Evolutionary conservation across 1,140 invertebrate genomes (phyloP), one percentile per base, ranked within the genome.

Genomic region (Tetragnatha versicolor): DNA sequence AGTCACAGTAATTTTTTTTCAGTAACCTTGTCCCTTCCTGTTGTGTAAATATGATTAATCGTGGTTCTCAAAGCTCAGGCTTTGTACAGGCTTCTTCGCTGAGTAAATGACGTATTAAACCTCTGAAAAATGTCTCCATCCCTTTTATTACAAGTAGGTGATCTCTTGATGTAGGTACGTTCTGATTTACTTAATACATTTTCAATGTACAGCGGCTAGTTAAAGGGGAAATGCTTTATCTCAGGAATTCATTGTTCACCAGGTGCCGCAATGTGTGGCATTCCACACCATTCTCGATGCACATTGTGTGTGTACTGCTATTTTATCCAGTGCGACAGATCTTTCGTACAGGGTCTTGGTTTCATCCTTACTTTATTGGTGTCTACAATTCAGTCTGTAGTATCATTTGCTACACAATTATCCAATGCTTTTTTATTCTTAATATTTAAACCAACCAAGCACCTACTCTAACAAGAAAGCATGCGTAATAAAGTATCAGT

Each of bases 21-120:
- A 2, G 14, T 66, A 61, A 25, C 53, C 29, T 22, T 73, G 14
- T 45, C n/a, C 51, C 39, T 22, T 39, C 66, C 60, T 53, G 5
- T 45, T 66, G 6, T 77, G 73, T 77, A 77, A 63, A 22, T 31
- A 35, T 12, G 39, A 76, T 33, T 25, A 29, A 65, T 42, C 42
- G 73, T 77, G 73, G 73, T 77, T 77, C 73, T 77, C 73, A 77
- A 77, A 77, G 73, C 60, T 14, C 45, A 51, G 22, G 69, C 17
- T 55, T 12, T 20, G 3, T 70, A 29, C 25, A 25, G 22, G 10
- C 5, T 9, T 17, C 27, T 51, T 22, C 20, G 14, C 20, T 22
- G n/a, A 22, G 27, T 20, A 20, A 51, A 51, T 22, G 10, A 51
- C 9, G 17, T 22, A 14, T n/a, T 51, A 25, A 20, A 3, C 49